Conservation (phyloP, 2,888 invertebrate genomes). For the Archaeoteleia sp. region DNA sequence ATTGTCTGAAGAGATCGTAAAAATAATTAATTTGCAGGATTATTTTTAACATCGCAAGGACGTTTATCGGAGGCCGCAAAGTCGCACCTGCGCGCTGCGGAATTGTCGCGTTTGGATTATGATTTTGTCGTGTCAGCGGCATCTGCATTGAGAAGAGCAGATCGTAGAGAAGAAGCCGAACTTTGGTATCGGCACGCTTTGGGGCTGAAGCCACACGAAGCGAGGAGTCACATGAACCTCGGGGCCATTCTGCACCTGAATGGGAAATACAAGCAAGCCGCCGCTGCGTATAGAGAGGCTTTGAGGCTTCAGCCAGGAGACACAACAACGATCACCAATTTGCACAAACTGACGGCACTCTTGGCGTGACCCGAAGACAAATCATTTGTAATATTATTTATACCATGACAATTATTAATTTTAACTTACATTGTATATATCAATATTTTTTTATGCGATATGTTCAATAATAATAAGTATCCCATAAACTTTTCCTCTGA, state of each 20-base stretch:
- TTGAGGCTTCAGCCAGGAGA: no score
- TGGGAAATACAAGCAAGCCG: constrained; percentile 92
- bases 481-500: no score
- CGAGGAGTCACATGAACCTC: constrained; percentile 93
- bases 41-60: constrained; percentile 88
- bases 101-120: constrained; percentile 86
- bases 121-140: constrained; percentile 91
- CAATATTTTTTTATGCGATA: no score
- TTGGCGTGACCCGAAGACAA: no score
- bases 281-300: constrained; percentile 90
- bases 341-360: no score
- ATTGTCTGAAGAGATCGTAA: no score
- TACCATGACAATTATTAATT: no score
- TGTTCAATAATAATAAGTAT: no score
- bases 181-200: constrained; percentile 87
- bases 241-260: constrained; percentile 96
- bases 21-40: constrained; percentile 85
- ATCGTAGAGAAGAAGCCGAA: constrained; percentile 88
- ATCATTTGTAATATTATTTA: no score
- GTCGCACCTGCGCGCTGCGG: constrained; percentile 86
- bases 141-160: constrained; percentile 88
- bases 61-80: constrained; percentile 88
- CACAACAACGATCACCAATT: no score
- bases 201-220: constrained; percentile 81
- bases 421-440: no score